Conservation (phyloP, 2,113 vertebrate species). For the Nothoprocta pentlandii region DNA sequence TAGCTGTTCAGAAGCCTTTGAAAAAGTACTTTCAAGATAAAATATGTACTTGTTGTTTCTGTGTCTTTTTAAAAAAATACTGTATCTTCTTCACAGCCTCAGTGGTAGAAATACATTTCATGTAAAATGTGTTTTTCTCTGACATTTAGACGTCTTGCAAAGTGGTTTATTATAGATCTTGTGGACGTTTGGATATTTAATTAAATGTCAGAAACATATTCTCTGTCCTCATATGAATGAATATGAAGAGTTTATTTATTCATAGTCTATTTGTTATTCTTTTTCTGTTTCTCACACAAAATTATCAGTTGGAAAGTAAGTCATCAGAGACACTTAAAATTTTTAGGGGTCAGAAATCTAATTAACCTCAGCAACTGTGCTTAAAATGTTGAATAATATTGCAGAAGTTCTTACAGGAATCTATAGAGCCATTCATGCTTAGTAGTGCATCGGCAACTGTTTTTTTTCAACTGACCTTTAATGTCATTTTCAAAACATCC, state of each 20-base stretch:
- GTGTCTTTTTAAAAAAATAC: constrained; percentile 37
- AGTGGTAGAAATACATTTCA: constrained; percentile 24
- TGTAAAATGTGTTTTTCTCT: constrained; percentile 72
- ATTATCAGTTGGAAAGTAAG: constrained; percentile 76
- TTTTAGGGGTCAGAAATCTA: constrained; percentile 79
- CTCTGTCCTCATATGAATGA: constrained; percentile 61
- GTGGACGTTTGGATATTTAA: constrained; percentile 81
- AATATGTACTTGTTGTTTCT: constrained; percentile 69
- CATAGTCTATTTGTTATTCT: constrained; percentile 76
- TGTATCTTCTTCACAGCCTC: constrained; percentile 67
- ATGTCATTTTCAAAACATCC: constrained; percentile 36
- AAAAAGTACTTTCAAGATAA: constrained; percentile 75
- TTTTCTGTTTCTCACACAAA: constrained; percentile 71
- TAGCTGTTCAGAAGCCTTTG: constrained; percentile 59
- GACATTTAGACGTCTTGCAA: constrained; percentile 77
- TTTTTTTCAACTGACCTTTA: constrained; percentile 61
- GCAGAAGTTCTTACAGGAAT: constrained; percentile 54
- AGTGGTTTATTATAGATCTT: constrained; percentile 78
- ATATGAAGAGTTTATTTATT: constrained; percentile 70
- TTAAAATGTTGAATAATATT: constrained; percentile 64
- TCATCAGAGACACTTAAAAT: constrained; percentile 77
- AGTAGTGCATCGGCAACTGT: constrained; percentile 16
- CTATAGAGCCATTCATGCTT: not conserved
- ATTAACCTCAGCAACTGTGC: constrained; percentile 79
- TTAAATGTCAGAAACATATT: constrained; percentile 80